phyloP scores from a whole-genome alignment of 2,888 invertebrate genomes.

The Orgyia antiqua region DNA sequence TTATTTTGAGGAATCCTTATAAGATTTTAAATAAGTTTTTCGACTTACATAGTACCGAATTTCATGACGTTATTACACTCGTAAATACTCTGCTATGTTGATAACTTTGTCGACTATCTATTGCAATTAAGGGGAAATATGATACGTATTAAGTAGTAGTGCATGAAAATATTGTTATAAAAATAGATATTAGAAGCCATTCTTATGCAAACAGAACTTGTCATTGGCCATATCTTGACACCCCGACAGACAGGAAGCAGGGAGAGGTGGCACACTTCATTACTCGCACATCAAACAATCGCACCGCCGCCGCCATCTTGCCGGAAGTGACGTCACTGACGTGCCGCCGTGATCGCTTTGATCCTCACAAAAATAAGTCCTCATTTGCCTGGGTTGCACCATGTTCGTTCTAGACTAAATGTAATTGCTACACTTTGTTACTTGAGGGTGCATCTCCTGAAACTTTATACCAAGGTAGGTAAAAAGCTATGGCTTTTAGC shows the following conservation, averaged over 20 bases:
- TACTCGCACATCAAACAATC: constrained; percentile 78
- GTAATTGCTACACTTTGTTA: constrained; percentile 41
- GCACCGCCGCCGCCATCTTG: constrained; percentile 68
- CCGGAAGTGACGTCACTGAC: constrained; percentile 71
- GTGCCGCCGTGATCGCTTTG: constrained; percentile 64
- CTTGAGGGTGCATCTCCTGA: constrained; percentile 7
- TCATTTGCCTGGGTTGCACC: constrained; percentile 36
- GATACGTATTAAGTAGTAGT: too few species aligned
- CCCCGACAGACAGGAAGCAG: constrained; percentile 65
- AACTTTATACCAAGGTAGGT: too few species aligned
- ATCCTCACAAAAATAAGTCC: constrained; percentile 67
- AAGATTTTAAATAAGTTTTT: too few species aligned
- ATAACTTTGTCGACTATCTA: too few species aligned
- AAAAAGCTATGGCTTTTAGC: not conserved
- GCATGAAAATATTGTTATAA: too few species aligned
- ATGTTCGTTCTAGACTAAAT: constrained; percentile 38
- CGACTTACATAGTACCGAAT: too few species aligned
- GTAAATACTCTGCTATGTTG: too few species aligned
- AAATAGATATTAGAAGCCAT: too few species aligned
- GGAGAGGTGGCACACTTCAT: constrained; percentile 75
- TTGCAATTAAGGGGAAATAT: too few species aligned
- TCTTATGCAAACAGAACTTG: constrained; percentile 52
- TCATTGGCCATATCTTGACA: constrained; percentile 68
- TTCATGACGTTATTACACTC: too few species aligned
- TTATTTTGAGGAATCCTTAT: too few species aligned